These are phyloP conservation scores for Emmelina monodactyla DNA, from an alignment of 2,888 invertebrate species.

Conservation along the genomic window DNA sequence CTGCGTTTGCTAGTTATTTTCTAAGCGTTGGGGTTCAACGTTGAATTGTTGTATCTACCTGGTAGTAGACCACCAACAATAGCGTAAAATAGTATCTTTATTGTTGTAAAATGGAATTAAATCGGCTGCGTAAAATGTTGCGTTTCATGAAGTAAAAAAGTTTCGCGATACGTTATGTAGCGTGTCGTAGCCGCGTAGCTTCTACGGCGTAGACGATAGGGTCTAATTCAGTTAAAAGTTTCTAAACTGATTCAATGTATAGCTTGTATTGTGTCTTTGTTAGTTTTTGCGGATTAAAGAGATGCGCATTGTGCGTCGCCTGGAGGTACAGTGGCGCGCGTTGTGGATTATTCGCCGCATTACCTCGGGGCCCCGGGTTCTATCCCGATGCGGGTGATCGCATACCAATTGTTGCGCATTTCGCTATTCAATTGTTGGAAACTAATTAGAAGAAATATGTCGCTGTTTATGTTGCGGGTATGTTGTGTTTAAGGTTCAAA, in stretches of 20 bases:
- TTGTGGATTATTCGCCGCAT: constrained; percentile 57
- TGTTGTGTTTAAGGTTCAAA: no score
- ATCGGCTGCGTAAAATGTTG: constrained; percentile 33
- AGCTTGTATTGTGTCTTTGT: constrained; percentile 23
- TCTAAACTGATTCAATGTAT: background rate
- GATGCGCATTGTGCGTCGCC: constrained; percentile 32
- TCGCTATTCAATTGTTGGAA: constrained; percentile 23
- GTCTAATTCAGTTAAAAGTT: background rate
- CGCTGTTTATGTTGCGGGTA: no score
- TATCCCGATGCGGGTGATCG: constrained; percentile 36
- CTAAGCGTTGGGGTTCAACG: background rate
- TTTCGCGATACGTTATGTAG: background rate
- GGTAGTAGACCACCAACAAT: constrained; percentile 33
- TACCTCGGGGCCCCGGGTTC: constrained; percentile 38
- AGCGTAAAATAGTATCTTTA: constrained; percentile 31
- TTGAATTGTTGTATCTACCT: constrained; percentile 16
- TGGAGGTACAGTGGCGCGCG: constrained; percentile 38
- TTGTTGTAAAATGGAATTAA: constrained; percentile 58
- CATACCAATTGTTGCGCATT: constrained; percentile 51
- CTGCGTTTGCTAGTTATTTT: background rate
- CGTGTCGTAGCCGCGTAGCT: background rate
- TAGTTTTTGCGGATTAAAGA: constrained; percentile 55
- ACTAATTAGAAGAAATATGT: no score
- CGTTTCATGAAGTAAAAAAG: constrained; percentile 20
- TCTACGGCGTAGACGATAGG: background rate